Conservation (phyloP, 2,113 vertebrate genomes). For the Mugil cephalus region DNA sequence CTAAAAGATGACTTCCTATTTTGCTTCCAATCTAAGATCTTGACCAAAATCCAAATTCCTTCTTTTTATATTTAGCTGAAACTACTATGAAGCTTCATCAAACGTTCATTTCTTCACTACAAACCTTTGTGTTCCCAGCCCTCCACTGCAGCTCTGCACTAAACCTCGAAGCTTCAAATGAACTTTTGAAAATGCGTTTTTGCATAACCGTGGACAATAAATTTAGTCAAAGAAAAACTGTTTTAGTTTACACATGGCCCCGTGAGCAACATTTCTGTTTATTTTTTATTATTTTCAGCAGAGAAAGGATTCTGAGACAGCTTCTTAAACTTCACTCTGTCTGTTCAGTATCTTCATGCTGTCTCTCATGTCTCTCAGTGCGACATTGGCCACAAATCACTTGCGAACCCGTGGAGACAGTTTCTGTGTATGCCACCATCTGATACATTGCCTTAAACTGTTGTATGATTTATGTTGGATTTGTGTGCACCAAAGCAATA, state of each 20-base stretch:
- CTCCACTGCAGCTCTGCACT: background rate
- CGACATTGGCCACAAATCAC: background rate
- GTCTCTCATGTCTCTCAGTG: background rate
- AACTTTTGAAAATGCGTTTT: no score
- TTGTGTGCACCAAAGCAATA: constrained; percentile 69
- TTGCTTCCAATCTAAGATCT: background rate
- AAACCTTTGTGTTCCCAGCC: background rate
- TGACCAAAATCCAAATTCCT: background rate
- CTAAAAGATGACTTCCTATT: background rate
- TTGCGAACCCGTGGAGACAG: background rate
- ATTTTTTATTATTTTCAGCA: constrained; percentile 5
- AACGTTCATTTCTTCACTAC: background rate
- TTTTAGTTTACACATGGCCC: background rate
- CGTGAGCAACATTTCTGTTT: background rate
- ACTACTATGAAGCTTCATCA: background rate
- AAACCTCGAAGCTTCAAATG: background rate
- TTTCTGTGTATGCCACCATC: background rate
- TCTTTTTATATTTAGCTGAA: background rate
- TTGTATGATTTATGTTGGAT: constrained; percentile 13
- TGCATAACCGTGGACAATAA: no score
- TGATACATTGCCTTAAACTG: constrained; percentile 71
- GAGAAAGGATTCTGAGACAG: constrained; percentile 5
- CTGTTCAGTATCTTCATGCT: constrained; percentile 3
- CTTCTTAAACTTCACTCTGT: background rate
- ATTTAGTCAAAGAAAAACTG: no score